Evolutionary conservation across 2,113 vertebrate genomes (phyloP), one percentile per base, ranked within the genome.

Genomic region (Tenebrosternarchus preto): DNA sequence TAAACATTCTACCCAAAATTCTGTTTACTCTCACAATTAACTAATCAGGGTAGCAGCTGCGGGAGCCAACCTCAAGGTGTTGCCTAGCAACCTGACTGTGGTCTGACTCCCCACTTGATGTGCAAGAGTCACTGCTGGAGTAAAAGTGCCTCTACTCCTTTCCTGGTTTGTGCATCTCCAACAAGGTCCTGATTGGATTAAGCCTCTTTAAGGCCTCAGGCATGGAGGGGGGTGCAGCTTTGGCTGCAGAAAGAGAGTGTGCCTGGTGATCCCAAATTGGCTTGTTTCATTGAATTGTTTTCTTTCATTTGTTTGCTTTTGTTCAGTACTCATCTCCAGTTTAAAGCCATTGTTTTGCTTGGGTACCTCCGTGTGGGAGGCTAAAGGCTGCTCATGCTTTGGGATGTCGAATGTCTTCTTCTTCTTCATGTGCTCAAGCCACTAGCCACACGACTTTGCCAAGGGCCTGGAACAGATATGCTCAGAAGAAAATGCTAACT

Each of bases 61-160:
- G 86, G 85, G 90, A 90, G 86, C 89, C 82, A 86, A 90, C 86
- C 88, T 85, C 74, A 80, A 89, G 90, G 89, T 90, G 93, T 94
- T 92, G 91, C 93, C 88, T 93, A 94, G 93, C 93, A 94, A 94
- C 93, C 80, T 79, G 66, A 80, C 88, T 70, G 75, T 55, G 82
- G 83, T 86, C 73, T 76, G 87, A 82, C 83, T 67, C 82, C 86
- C 85, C 83, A 84, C 85, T 86, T 67, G 84, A 88, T 87, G 85
- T 87, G 84, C 84, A 80, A 86, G 89, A 91, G 85, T 90, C 90
- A 91, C 87, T 89, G 90, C 87, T 1, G 88, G 87, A 90, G 89
- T 91, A 88, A 91, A 90, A 87, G 87, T 86, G 89, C 90, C 90
- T 89, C 83, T 79, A 77, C 53, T 79, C 86, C 80, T 80, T 88